phyloP scores from a whole-genome alignment of 53 echinoderm and acorn worm genomes.

The Apostichopus leukothele region DNA sequence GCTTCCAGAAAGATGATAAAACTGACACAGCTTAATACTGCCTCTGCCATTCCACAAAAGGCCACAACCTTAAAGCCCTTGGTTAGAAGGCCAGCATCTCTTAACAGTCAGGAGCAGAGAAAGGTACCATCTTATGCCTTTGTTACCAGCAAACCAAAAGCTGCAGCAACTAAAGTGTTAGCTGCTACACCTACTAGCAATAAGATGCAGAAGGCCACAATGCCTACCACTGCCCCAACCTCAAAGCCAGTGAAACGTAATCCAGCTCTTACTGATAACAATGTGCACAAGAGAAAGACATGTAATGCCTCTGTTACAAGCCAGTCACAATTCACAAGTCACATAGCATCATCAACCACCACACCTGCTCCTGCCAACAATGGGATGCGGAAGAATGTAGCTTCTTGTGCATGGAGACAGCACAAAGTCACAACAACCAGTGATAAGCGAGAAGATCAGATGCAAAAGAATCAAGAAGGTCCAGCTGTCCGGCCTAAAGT shows the following conservation, averaged over 20 bases:
- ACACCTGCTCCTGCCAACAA: neutral
- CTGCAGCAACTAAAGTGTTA: neutral
- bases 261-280: neutral
- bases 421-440: neutral
- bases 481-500: neutral
- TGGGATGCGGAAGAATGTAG: neutral
- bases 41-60: neutral
- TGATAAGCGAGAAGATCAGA: neutral
- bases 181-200: neutral
- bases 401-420: neutral
- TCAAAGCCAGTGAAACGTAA: neutral
- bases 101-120: neutral
- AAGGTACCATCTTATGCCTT: neutral
- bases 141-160: neutral
- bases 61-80: neutral
- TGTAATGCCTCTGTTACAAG: neutral
- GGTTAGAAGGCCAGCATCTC: neutral
- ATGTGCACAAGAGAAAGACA: neutral
- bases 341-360: neutral
- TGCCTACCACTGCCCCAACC: neutral
- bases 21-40: neutral
- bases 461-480: neutral
- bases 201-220: neutral
- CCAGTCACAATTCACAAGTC: neutral
- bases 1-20: neutral